Evolutionary conservation across 2,113 vertebrate genomes (phyloP).

Genomic region (Bostrychus sinensis): DNA sequence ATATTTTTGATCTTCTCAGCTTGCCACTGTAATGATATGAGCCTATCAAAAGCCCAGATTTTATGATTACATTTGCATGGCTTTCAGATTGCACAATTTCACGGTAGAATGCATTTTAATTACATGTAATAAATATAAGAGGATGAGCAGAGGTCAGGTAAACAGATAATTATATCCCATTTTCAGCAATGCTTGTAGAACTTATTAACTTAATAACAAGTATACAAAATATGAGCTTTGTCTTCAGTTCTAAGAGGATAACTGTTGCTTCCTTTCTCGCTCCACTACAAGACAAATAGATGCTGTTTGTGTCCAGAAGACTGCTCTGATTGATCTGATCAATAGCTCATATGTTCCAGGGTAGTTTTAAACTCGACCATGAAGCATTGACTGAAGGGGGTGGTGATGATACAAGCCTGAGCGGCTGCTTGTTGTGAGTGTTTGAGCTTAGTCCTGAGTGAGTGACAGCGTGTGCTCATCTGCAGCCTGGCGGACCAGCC

Average conservation of each 20-base stretch:
- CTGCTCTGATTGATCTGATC: conserved; percentile 53
- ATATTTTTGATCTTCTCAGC: conserved; percentile 23
- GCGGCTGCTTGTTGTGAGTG: conserved; percentile 17
- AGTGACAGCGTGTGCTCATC: conserved; percentile 8
- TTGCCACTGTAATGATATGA: conserved; percentile 4
- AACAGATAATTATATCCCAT: conserved; percentile 40
- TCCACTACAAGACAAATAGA: conserved; percentile 4
- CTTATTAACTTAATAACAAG: not conserved
- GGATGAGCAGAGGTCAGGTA: conserved; percentile 55
- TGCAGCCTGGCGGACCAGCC: conserved; percentile 4
- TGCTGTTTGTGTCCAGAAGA: conserved; percentile 14
- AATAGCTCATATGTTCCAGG: conserved; percentile 53
- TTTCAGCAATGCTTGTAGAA: not conserved
- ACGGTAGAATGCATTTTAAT: conserved; percentile 49
- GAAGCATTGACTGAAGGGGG: conserved; percentile 16
- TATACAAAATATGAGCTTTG: not conserved
- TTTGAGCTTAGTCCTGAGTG: conserved; percentile 31
- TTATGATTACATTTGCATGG: conserved; percentile 37
- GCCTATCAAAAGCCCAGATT: conserved; percentile 29
- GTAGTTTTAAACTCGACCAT: conserved; percentile 32
- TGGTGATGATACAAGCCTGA: not conserved
- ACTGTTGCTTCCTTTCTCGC: not conserved
- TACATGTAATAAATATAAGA: conserved; percentile 33
- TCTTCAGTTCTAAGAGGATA: not conserved
- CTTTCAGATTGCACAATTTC: conserved; percentile 49